These are phyloP conservation scores for Syritta pipiens DNA, from an alignment of 2,888 invertebrate species.

Conservation along the genomic window DNA sequence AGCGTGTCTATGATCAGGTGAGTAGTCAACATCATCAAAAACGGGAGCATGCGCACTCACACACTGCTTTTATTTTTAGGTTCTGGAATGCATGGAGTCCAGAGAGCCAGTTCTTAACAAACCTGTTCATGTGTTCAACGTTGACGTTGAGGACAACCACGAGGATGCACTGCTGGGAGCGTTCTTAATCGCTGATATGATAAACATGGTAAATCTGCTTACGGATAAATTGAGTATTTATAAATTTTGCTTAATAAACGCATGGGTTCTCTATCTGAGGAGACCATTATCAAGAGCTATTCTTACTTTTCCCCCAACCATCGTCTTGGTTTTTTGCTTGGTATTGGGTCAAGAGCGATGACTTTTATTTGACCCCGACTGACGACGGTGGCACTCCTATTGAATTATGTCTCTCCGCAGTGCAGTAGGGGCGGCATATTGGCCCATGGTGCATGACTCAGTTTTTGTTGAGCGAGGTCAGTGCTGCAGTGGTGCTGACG, in stretches of 20 bases:
- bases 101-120: constrained; percentile 89
- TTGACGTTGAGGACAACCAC: constrained; percentile 99
- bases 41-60: no score
- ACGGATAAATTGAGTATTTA: constrained; percentile 19
- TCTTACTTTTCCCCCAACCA: neutral
- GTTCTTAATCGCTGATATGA: constrained; percentile 97
- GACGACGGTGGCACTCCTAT: no score
- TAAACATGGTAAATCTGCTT: constrained; percentile 85
- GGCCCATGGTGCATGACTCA: no score
- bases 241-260: constrained; percentile 33
- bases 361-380: no score
- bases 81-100: constrained; percentile 94
- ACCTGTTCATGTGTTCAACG: constrained; percentile 97
- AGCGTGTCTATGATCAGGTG: constrained; percentile 97
- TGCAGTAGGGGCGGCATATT: no score
- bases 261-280: constrained; percentile 11
- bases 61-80: constrained; percentile 82
- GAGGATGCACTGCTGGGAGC: constrained; percentile 99
- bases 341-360: neutral
- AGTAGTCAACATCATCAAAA: no score
- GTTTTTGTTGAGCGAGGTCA: no score
- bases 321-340: neutral
- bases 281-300: constrained; percentile 11
- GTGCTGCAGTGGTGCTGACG: no score
- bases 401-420: no score